Percentiles rank a stretch among this genome's conserved stretches.
phyloP scores from a whole-genome alignment of 2,113 vertebrate species.

The Pteruthius melanotis region DNA sequence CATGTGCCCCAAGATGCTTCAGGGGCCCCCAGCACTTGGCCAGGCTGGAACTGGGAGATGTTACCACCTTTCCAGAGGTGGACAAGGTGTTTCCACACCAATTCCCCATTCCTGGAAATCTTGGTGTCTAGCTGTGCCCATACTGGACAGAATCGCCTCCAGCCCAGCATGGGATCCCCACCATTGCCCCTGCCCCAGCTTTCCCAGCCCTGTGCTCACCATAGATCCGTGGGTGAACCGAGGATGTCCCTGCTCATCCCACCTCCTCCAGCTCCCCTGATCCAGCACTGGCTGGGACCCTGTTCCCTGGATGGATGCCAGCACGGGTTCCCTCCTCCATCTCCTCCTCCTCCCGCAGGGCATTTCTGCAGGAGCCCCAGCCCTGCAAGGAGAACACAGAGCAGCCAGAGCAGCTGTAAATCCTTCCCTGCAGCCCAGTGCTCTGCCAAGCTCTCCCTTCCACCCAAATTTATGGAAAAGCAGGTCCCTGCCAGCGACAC shows the following conservation, averaged over 20 bases:
- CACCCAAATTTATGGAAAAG: conserved; percentile 64
- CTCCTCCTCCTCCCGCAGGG: neutral
- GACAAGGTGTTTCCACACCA: neutral
- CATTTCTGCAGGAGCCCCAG: conserved; percentile 10
- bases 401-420: conserved; percentile 48
- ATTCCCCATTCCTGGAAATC: neutral
- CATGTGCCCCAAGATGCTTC: neutral
- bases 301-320: neutral
- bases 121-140: neutral
- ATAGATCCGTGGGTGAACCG: fast-evolving
- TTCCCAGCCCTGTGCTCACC: neutral
- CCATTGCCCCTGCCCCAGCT: neutral
- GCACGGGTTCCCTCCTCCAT: neutral
- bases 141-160: neutral
- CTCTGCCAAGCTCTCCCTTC: conserved; percentile 57
- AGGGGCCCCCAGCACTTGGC: neutral
- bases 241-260: neutral
- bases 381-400: conserved; percentile 8
- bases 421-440: conserved; percentile 40
- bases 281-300: neutral
- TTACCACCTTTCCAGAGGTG: neutral
- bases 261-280: neutral
- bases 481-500: conserved; percentile 27
- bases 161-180: neutral
- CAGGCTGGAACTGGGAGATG: neutral